Evolutionary conservation across 1,140 invertebrate species (phyloP), one percentile per base, ranked within the genome.

Genomic region (Tetragonula clypearis): DNA sequence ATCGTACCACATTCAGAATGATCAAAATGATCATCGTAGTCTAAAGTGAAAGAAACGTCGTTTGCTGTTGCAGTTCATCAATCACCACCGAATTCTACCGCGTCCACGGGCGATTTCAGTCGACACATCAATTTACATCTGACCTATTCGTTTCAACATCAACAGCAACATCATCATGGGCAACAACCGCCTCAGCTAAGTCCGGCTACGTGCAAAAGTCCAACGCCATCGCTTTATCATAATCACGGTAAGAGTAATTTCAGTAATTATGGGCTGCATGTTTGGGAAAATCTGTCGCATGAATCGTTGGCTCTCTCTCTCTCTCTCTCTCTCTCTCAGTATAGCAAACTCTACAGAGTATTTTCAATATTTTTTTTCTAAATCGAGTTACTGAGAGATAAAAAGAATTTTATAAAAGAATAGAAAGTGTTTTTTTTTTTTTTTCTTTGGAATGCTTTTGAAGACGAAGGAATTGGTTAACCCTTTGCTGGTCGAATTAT

Each of bases 71-170:
- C 84, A 93, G 93, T 92, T 68, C 93, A 93, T 78, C 93, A 93
- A 82, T 93, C 92, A 21, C 86, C 92, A 8, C 89, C 93, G 49
- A 93, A 92, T 88, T 92, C 92, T 8, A 90, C 91, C 26, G 49
- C 90, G 35, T 91, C 92, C 65, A 83, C 92, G 17, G 92, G 88
- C 41, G 92, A 94, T 90, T 97, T 97, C 95, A 96, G 97, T 74
- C 95, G 97, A 90, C 97, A 97, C 92, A 97, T 98, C 94, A 98
- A 98, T 94, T 95, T 98, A 76, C 97, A 97, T 94, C 96, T 98
- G 88, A 97, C 97, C 8, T 98, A 98, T 92, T 98, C 97, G 72
- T 97, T 98, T 94, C 97, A 97, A 95, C 97, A 97, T 95, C 97
- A 97, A 75, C 93, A 93, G 17, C 93, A 93, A 58, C 92, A 93